These are phyloP conservation scores for Pseudochromis fuscus DNA, from an alignment of 2,797 vertebrate species.

Conservation along the genomic window DNA sequence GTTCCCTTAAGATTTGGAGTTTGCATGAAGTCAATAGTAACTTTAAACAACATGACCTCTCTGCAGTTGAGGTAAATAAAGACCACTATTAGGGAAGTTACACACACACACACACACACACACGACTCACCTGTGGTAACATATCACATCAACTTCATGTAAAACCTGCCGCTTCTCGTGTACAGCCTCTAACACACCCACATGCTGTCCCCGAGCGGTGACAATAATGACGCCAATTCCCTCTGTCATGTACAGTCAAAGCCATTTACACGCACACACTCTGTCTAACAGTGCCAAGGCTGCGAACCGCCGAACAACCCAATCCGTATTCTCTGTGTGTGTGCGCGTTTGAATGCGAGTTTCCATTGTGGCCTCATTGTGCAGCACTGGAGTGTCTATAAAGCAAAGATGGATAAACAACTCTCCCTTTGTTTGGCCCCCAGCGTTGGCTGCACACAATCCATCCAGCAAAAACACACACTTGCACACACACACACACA, in stretches of 20 bases:
- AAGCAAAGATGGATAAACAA: slow-evolving; percentile 69
- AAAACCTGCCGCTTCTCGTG: slow-evolving; percentile 39
- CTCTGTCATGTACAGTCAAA: slow-evolving; percentile 57
- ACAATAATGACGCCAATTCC: slow-evolving; percentile 21
- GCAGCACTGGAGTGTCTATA: slow-evolving; percentile 55
- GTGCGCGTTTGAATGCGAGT: slow-evolving; percentile 16
- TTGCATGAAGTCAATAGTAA: too few relatives aligned
- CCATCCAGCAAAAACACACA: slow-evolving; percentile 50
- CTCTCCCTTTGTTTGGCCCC: slow-evolving; percentile 67
- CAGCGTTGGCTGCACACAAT: slow-evolving; percentile 51
- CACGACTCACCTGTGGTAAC: slow-evolving; percentile 19
- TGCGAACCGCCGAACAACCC: slow-evolving; percentile 35
- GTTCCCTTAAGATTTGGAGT: too few relatives aligned
- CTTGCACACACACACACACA: slow-evolving; percentile 14
- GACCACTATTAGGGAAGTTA: slow-evolving; percentile 8
- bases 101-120: slow-evolving; percentile 13
- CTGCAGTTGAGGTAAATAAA: not conserved
- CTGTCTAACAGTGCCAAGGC: slow-evolving; percentile 43
- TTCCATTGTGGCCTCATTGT: slow-evolving; percentile 52
- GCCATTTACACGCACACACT: slow-evolving; percentile 37
- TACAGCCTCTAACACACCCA: slow-evolving; percentile 7
- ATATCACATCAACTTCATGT: slow-evolving; percentile 49
- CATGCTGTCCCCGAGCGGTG: slow-evolving; percentile 7
- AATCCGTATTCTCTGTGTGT: slow-evolving; percentile 12
- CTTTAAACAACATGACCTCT: too few relatives aligned